Conservation (phyloP, 2,888 invertebrate species). For the Tachina lurida region DNA sequence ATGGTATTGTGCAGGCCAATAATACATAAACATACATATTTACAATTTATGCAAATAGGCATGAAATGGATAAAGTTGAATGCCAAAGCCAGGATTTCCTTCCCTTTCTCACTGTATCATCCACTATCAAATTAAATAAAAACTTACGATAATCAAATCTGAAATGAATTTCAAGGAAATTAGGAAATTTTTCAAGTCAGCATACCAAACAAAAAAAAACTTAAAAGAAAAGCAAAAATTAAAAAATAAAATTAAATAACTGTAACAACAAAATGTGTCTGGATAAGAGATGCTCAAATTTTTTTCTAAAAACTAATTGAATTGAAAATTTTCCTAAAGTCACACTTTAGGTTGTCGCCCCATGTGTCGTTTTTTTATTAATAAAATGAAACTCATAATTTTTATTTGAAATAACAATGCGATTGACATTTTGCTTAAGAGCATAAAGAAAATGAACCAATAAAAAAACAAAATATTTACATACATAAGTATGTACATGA, state of each 20-base stretch:
- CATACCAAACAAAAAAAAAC: slow-evolving; percentile 13
- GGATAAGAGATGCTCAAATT: slow-evolving; percentile 41
- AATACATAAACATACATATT: no score
- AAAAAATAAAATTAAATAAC: neutral
- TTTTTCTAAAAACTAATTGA: slow-evolving; percentile 44
- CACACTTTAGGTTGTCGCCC: slow-evolving; percentile 33
- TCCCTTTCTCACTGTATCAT: neutral
- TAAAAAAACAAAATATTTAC: slow-evolving; percentile 3
- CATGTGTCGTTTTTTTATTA: slow-evolving; percentile 33
- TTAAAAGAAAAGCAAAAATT: no score
- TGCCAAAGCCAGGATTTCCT: slow-evolving; percentile 37
- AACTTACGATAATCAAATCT: slow-evolving; percentile 9
- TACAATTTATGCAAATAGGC: slow-evolving; percentile 64
- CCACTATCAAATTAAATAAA: neutral
- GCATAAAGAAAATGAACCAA: slow-evolving; percentile 28
- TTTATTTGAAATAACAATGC: slow-evolving; percentile 59
- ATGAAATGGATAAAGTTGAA: slow-evolving; percentile 61
- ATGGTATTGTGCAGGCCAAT: no score
- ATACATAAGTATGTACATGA: slow-evolving; percentile 2
- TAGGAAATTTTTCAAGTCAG: slow-evolving; percentile 26
- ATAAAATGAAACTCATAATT: slow-evolving; percentile 61
- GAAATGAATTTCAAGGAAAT: slow-evolving; percentile 26
- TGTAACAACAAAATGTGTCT: slow-evolving; percentile 33
- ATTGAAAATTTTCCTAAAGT: slow-evolving; percentile 31
- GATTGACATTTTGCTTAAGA: slow-evolving; percentile 62